Conservation (phyloP, 2,113 vertebrate species). For the Xiphophorus hellerii region DNA sequence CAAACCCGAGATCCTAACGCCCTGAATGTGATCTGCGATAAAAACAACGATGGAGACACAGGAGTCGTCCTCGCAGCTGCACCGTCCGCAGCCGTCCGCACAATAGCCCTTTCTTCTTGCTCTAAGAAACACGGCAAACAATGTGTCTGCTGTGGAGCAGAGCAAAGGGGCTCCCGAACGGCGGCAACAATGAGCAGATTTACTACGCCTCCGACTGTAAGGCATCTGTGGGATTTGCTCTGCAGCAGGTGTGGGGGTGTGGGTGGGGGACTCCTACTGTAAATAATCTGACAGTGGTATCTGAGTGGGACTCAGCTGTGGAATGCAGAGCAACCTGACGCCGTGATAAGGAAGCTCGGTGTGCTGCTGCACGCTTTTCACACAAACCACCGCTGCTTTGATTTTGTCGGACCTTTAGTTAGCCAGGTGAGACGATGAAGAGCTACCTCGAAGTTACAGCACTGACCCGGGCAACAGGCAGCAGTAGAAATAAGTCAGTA, state of each 20-base stretch:
- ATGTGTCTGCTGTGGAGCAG: slow-evolving; percentile 19
- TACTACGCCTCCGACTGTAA: slow-evolving; percentile 19
- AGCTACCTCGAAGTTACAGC: no score
- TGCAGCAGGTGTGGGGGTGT: slow-evolving; percentile 25
- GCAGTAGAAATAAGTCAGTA: no score
- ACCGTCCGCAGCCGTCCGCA: slow-evolving; percentile 35
- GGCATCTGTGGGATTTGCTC: slow-evolving; percentile 17
- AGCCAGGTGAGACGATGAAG: no score
- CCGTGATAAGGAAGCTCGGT: slow-evolving; percentile 4
- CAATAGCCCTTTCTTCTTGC: slow-evolving; percentile 36
- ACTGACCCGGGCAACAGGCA: no score
- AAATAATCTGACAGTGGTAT: slow-evolving; percentile 30
- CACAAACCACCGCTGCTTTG: no score
- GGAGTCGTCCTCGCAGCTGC: not conserved
- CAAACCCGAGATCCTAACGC: no score
- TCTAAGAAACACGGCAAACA: slow-evolving; percentile 31
- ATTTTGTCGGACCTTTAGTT: no score
- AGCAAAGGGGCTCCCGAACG: slow-evolving; percentile 15
- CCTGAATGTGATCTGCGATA: not conserved
- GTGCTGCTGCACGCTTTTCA: not conserved
- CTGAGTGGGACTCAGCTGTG: slow-evolving; percentile 11
- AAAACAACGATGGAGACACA: slow-evolving; percentile 4
- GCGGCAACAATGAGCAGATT: slow-evolving; percentile 46
- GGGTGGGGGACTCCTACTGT: slow-evolving; percentile 22
- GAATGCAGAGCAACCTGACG: slow-evolving; percentile 45